A percentile compares a stretch with the other conserved stretches of the same genome.
These are phyloP conservation scores for Ephydatia muelleri DNA, from an alignment of 37 sponge, comb jelly and placozoan genomes.

Conservation along the genomic window DNA sequence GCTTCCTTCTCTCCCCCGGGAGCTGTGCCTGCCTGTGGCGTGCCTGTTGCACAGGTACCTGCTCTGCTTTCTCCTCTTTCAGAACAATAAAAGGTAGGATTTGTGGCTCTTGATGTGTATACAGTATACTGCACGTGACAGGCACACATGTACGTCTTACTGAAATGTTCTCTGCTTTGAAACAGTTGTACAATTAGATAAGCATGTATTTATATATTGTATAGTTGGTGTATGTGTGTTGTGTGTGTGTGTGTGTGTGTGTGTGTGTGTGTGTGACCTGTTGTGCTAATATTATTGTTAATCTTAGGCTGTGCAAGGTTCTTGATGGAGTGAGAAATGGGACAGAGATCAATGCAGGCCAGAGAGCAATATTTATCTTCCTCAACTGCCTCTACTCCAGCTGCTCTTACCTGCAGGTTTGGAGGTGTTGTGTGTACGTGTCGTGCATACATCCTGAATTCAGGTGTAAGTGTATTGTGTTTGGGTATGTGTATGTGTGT, in stretches of 20 bases:
- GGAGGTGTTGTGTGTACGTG: too few relatives aligned
- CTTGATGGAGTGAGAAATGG: slow-evolving; percentile 20
- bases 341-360: slow-evolving; percentile 30
- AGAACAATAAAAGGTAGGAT: slow-evolving; percentile 73
- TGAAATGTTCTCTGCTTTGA: too few relatives aligned
- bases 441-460: not conserved
- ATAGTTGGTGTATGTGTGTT: too few relatives aligned
- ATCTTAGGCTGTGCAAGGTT: slow-evolving; percentile 52
- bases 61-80: slow-evolving; percentile 72
- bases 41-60: slow-evolving; percentile 69
- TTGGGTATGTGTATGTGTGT: slow-evolving; percentile 14
- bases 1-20: slow-evolving; percentile 39
- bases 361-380: slow-evolving; percentile 74
- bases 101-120: too few relatives aligned
- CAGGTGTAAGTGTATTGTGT: not conserved
- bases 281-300: too few relatives aligned
- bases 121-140: too few relatives aligned
- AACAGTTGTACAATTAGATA: not conserved
- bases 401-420: slow-evolving; percentile 69
- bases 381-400: slow-evolving; percentile 69
- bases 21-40: slow-evolving; percentile 68
- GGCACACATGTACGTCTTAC: too few relatives aligned
- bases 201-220: too few relatives aligned
- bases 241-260: not conserved
- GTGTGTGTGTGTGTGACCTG: too few relatives aligned